Evolutionary conservation across 2,888 invertebrate genomes (phyloP).

Genomic region (Drosophila nr. medialis): DNA sequence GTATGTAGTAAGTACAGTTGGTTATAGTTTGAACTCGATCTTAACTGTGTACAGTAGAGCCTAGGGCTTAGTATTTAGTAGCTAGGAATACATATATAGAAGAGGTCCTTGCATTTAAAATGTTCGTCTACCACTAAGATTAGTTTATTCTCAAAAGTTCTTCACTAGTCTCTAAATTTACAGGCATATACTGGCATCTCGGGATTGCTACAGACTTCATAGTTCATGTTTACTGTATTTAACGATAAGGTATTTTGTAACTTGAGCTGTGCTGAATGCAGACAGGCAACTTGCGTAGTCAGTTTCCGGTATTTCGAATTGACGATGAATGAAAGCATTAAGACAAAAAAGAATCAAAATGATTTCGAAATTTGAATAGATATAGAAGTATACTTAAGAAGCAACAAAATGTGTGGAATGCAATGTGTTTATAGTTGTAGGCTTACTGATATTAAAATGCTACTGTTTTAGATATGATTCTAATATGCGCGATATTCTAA

Average conservation of each 20-base stretch:
- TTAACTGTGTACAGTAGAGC: slow-evolving; percentile 37
- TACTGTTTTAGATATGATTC: background rate
- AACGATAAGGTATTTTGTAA: slow-evolving; percentile 17
- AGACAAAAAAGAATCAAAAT: background rate
- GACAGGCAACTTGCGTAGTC: slow-evolving; percentile 1
- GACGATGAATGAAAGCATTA: background rate
- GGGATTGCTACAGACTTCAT: slow-evolving; percentile 43
- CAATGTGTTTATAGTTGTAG: background rate
- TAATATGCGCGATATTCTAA: background rate
- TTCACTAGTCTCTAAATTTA: slow-evolving; percentile 62
- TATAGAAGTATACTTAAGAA: background rate
- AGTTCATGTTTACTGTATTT: slow-evolving; percentile 42
- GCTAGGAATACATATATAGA: slow-evolving; percentile 41
- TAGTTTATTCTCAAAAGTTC: slow-evolving; percentile 26
- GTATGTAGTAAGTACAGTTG: slow-evolving; percentile 45
- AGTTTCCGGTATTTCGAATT: background rate
- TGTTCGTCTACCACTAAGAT: slow-evolving; percentile 46
- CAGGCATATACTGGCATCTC: slow-evolving; percentile 73
- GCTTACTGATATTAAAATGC: background rate
- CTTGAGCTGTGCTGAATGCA: slow-evolving; percentile 15
- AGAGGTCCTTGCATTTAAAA: slow-evolving; percentile 60
- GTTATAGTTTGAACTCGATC: slow-evolving; percentile 35
- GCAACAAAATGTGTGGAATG: background rate
- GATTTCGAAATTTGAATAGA: background rate
- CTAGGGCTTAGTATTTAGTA: slow-evolving; percentile 44